Conservation (phyloP, 1,140 invertebrate species). For the Cydia amplana region DNA sequence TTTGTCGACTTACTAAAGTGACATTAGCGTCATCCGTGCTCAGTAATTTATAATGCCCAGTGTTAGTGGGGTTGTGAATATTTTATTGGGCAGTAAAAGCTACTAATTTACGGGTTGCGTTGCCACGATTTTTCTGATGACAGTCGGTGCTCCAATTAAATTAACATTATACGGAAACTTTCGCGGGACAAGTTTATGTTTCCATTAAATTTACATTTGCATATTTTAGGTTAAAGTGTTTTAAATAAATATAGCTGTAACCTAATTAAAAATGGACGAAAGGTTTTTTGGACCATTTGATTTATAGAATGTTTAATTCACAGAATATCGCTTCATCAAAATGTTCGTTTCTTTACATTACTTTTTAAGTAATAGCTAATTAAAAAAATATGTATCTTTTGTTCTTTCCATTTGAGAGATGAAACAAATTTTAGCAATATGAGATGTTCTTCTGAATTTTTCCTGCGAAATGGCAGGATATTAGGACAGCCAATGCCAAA, state of each 20-base stretch:
- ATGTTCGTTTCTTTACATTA: no score
- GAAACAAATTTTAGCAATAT: neutral
- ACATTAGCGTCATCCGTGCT: constrained; percentile 44
- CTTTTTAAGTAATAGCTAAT: no score
- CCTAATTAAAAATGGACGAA: neutral
- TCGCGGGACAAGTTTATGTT: neutral
- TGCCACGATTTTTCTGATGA: constrained; percentile 13
- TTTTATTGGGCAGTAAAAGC: constrained; percentile 27
- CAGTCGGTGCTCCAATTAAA: constrained; percentile 9
- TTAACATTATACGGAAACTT: constrained; percentile 8
- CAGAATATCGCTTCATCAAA: no score
- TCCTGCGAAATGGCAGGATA: neutral
- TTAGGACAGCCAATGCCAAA: neutral
- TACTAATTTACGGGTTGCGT: constrained; percentile 18
- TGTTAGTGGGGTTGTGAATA: constrained; percentile 31
- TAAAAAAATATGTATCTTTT: no score
- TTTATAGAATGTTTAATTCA: no score
- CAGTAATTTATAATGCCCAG: constrained; percentile 35
- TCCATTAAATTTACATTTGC: neutral
- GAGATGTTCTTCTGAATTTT: neutral
- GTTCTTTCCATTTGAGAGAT: no score
- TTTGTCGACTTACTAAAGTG: constrained; percentile 46
- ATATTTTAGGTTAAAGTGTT: neutral
- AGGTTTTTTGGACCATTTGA: no score
- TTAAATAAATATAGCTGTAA: neutral